These are phyloP conservation scores for Petrocephalus sullivani DNA, from an alignment of 2,797 vertebrate genomes.

Conservation along the genomic window DNA sequence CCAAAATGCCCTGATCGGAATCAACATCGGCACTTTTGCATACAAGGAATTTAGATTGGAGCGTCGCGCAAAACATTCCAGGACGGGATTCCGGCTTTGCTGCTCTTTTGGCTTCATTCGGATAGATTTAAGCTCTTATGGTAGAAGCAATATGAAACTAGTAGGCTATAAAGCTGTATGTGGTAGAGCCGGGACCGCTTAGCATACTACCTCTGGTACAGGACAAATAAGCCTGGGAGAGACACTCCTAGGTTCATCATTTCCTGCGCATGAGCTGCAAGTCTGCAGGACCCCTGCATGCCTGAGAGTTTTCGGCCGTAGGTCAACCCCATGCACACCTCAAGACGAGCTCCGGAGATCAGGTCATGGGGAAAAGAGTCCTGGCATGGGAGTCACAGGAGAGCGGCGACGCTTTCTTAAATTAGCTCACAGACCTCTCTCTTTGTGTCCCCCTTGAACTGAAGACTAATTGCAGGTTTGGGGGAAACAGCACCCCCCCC, in stretches of 20 bases:
- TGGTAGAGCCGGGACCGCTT: not conserved
- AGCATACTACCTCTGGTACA: not conserved
- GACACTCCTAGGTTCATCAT: not conserved
- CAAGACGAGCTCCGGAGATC: not conserved
- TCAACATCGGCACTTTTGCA: too few species aligned
- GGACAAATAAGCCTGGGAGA: not conserved
- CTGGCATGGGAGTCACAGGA: not conserved
- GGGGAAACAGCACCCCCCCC: slow-evolving; percentile 68
- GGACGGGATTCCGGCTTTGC: not conserved
- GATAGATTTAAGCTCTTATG: not conserved
- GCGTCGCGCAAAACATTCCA: not conserved
- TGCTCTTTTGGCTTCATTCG: not conserved
- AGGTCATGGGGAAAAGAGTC: not conserved
- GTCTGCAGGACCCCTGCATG: not conserved
- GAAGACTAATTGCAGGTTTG: slow-evolving; percentile 68
- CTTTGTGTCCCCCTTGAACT: slow-evolving; percentile 26
- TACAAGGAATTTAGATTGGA: not conserved
- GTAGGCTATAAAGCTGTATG: not conserved
- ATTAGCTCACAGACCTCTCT: not conserved
- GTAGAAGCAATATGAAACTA: not conserved
- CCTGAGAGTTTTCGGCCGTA: not conserved
- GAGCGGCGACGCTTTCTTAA: not conserved
- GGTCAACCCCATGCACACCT: not conserved
- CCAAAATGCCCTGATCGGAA: too few species aligned
- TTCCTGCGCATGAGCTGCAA: not conserved